A percentile compares a stretch with the other conserved stretches of the same genome.
Conservation (phyloP, 2,797 vertebrate species). For the Adelosebastes latens region DNA sequence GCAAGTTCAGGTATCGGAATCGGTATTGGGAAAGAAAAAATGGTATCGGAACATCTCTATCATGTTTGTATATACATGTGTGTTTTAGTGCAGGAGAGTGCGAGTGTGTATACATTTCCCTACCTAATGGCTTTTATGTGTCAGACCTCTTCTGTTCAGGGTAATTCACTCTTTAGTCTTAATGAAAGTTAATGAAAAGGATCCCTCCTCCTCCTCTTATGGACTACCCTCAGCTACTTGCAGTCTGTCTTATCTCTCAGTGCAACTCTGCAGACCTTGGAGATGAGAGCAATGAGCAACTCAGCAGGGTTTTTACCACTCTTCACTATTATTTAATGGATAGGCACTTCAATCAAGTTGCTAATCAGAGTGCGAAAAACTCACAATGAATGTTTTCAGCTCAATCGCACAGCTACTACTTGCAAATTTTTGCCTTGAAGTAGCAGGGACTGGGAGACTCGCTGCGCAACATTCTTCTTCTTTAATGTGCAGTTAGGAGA, state of each 20-base stretch:
- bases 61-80: background rate
- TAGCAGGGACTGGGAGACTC: constrained; percentile 22
- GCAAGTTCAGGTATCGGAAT: too few species aligned
- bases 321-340: constrained; percentile 53
- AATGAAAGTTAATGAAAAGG: constrained; percentile 72
- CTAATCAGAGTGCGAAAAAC: constrained; percentile 61
- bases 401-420: constrained; percentile 27
- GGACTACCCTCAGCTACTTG: constrained; percentile 44
- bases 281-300: constrained; percentile 61
- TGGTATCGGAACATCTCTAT: background rate
- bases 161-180: constrained; percentile 65
- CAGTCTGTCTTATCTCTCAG: constrained; percentile 44
- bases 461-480: constrained; percentile 1
- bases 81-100: constrained; percentile 22
- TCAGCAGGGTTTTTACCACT: constrained; percentile 43
- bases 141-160: constrained; percentile 38
- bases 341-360: constrained; percentile 56
- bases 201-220: constrained; percentile 48
- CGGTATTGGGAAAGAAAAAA: background rate
- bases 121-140: constrained; percentile 43
- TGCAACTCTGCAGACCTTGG: constrained; percentile 50
- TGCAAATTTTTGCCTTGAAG: constrained; percentile 40
- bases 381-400: constrained; percentile 50
- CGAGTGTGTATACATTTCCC: constrained; percentile 17
- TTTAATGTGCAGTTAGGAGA: constrained; percentile 60